phyloP scores from a whole-genome alignment of 2,888 invertebrate genomes.

The Sminthurides aquaticus region DNA sequence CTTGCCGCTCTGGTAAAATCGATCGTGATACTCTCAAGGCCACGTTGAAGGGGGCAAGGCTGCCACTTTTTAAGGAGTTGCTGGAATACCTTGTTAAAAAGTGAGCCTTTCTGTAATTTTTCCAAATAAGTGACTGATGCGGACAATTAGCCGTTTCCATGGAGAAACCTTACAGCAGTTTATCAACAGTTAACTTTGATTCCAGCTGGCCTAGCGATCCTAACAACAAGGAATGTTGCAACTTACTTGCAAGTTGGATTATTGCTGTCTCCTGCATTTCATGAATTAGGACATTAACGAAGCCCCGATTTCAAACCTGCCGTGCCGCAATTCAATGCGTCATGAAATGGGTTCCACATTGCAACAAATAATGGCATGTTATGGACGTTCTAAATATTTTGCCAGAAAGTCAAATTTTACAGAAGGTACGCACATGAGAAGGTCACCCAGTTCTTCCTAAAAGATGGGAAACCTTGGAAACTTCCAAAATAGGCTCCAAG shows the following conservation, averaged over 20 bases:
- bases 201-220: slow-evolving; percentile 35
- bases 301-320: slow-evolving; percentile 50
- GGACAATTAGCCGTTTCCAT: no score
- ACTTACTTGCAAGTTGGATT: no score
- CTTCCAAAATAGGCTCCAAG: no score
- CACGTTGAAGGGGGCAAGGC: slow-evolving; percentile 59
- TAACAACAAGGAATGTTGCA: slow-evolving; percentile 31
- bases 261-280: slow-evolving; percentile 63
- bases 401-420: no score
- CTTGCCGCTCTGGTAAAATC: slow-evolving; percentile 54
- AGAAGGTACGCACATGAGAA: no score
- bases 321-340: slow-evolving; percentile 50
- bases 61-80: slow-evolving; percentile 62
- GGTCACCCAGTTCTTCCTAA: no score
- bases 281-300: slow-evolving; percentile 60
- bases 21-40: slow-evolving; percentile 56
- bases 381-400: no score
- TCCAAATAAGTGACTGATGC: no score
- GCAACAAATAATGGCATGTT: no score
- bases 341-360: slow-evolving; percentile 39
- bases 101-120: slow-evolving; percentile 47
- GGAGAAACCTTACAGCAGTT: background rate
- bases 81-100: slow-evolving; percentile 62
- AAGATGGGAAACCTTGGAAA: no score
- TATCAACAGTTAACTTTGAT: background rate